A percentile compares a stretch with the other conserved stretches of the same genome.
Evolutionary conservation across 2,888 invertebrate species (phyloP).

Genomic region (Diadromus collaris): DNA sequence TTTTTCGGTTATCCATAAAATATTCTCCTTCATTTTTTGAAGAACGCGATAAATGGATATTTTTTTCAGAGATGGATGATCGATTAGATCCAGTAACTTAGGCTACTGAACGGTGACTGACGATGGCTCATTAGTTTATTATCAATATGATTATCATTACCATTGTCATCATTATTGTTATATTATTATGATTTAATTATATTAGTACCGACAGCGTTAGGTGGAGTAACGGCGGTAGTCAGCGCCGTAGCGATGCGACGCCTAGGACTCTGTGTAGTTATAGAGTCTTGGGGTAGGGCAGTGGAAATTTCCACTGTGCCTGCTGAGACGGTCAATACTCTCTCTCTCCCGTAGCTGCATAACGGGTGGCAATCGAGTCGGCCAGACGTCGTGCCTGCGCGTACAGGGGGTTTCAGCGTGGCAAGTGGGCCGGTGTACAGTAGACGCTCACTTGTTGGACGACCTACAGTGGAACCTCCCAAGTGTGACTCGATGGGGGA

Average conservation of each 20-base stretch:
- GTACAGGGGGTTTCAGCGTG: slow-evolving; percentile 67
- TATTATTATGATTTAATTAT: slow-evolving; percentile 42
- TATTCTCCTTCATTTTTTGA: no score
- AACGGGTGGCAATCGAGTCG: slow-evolving; percentile 68
- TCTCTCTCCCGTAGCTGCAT: slow-evolving; percentile 68
- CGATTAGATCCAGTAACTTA: no score
- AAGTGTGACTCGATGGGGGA: no score
- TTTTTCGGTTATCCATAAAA: no score
- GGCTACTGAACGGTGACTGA: no score
- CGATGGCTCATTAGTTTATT: no score
- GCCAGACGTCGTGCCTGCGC: slow-evolving; percentile 44
- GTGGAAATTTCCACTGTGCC: slow-evolving; percentile 79
- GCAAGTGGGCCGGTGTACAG: neutral
- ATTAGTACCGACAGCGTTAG: neutral
- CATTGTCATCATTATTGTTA: no score
- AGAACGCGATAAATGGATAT: no score
- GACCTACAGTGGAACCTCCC: no score
- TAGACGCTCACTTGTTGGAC: no score
- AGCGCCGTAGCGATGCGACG: neutral
- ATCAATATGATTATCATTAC: no score
- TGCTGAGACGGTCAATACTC: slow-evolving; percentile 79
- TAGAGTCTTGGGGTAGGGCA: slow-evolving; percentile 77
- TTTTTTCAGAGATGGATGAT: no score
- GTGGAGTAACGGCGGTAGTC: neutral
- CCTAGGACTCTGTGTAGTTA: slow-evolving; percentile 38